These are phyloP conservation scores for Tragopan temminckii DNA, from an alignment of 2,797 vertebrate species.

Conservation along the genomic window DNA sequence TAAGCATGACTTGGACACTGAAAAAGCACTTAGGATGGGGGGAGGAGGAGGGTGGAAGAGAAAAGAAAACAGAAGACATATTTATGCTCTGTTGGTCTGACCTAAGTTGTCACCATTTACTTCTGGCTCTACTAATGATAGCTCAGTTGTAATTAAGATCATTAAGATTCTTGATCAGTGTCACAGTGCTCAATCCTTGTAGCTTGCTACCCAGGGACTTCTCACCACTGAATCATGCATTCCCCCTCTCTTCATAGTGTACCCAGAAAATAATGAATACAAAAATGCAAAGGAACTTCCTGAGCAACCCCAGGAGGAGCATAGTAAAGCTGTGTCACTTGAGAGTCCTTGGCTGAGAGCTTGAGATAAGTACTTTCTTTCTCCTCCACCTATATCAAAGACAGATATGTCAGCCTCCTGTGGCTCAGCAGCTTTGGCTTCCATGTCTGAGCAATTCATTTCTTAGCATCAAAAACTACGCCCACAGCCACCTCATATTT, in stretches of 20 bases:
- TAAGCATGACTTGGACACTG: not conserved
- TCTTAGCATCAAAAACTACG: not conserved
- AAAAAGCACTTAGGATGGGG: not conserved
- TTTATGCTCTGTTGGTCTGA: not conserved
- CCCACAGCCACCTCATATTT: not conserved
- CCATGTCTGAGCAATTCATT: not conserved
- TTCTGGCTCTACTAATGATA: not conserved
- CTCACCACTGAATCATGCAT: not conserved
- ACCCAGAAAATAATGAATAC: not conserved
- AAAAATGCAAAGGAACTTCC: not conserved
- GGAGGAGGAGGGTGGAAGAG: rapidly evolving
- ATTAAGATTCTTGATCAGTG: not conserved
- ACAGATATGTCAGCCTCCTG: not conserved
- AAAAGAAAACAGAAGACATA: not conserved
- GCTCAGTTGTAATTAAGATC: not conserved
- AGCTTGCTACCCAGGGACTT: not conserved
- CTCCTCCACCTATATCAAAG: not conserved
- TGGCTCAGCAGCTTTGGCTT: not conserved
- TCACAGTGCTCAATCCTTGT: not conserved
- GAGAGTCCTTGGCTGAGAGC: not conserved
- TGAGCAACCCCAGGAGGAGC: not conserved
- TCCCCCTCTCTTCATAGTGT: rapidly evolving
- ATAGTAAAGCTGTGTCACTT: not conserved
- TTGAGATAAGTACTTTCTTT: not conserved
- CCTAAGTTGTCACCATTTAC: not conserved